A percentile compares a stretch with the other conserved stretches of the same genome.
phyloP scores from a whole-genome alignment of 2,888 invertebrate genomes.

The Noctua comes region DNA sequence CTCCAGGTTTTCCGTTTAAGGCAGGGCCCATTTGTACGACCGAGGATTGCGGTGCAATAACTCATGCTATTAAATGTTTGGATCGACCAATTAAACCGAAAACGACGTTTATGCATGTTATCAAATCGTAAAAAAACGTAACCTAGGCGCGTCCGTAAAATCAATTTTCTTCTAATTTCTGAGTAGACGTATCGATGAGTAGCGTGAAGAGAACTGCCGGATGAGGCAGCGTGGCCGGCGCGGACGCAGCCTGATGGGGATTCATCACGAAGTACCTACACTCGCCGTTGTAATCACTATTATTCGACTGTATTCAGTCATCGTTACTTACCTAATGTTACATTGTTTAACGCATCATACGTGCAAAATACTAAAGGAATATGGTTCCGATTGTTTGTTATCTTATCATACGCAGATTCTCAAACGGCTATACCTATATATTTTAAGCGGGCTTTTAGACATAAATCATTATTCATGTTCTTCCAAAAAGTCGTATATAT shows the following conservation, averaged over 20 bases:
- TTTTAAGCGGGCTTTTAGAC: conserved; percentile 51
- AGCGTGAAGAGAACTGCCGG: conserved; percentile 28
- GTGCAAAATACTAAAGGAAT: conserved; percentile 22
- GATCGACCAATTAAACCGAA: conserved; percentile 22
- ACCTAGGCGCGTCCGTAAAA: conserved; percentile 41
- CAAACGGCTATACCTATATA: conserved; percentile 40
- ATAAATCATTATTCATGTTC: conserved; percentile 66
- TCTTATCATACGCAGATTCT: conserved; percentile 33
- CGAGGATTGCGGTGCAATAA: neutral
- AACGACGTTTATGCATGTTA: conserved; percentile 34
- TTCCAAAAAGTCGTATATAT: conserved; percentile 74
- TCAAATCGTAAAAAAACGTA: conserved; percentile 38
- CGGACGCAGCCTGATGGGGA: neutral
- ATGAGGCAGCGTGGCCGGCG: neutral
- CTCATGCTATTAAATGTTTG: conserved; percentile 1
- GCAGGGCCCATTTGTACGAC: neutral
- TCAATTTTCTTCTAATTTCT: conserved; percentile 41
- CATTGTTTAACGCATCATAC: conserved; percentile 33
- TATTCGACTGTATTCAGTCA: conserved; percentile 33
- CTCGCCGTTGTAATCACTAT: conserved; percentile 19
- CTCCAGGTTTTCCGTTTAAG: neutral
- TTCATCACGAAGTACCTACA: conserved; percentile 40
- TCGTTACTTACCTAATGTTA: conserved; percentile 59
- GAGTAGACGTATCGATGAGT: conserved; percentile 8
- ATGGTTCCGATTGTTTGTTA: conserved; percentile 33